These are phyloP conservation scores for Drosophila bocki DNA, from an alignment of 1,140 invertebrate genomes.

Conservation along the genomic window DNA sequence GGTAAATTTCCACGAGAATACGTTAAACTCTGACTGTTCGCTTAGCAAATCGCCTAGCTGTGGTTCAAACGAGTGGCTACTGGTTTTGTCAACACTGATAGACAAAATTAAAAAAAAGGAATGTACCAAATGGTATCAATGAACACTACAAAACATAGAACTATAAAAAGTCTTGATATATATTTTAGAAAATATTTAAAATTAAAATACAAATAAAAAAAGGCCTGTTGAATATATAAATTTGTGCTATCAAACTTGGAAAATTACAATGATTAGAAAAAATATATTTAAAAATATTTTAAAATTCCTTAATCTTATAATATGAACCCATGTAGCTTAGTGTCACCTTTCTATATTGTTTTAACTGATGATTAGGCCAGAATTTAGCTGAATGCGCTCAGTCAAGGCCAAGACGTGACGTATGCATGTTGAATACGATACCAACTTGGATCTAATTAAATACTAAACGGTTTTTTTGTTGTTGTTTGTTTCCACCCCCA, in stretches of 20 bases:
- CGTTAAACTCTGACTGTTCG: neutral
- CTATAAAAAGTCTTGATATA: neutral
- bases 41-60: neutral
- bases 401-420: constrained; percentile 28
- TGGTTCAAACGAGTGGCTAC: constrained; percentile 38
- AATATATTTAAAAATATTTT: too few species aligned
- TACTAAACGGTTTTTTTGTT: neutral
- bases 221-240: too few species aligned
- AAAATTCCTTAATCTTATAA: neutral
- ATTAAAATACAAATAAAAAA: too few species aligned
- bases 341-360: neutral
- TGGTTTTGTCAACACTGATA: constrained; percentile 21
- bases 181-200: neutral
- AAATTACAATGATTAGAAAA: neutral
- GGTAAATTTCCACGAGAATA: constrained; percentile 33
- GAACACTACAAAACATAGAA: neutral
- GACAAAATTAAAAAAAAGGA: too few species aligned
- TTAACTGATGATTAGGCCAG: constrained; percentile 13
- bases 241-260: too few species aligned
- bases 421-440: constrained; percentile 12
- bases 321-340: neutral
- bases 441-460: constrained; percentile 5
- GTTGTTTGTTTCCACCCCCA: neutral
- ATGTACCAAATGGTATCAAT: neutral
- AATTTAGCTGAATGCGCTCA: constrained; percentile 2